These are phyloP conservation scores for Aldabrachelys gigantea DNA, from an alignment of 2,113 vertebrate genomes.

Conservation along the genomic window DNA sequence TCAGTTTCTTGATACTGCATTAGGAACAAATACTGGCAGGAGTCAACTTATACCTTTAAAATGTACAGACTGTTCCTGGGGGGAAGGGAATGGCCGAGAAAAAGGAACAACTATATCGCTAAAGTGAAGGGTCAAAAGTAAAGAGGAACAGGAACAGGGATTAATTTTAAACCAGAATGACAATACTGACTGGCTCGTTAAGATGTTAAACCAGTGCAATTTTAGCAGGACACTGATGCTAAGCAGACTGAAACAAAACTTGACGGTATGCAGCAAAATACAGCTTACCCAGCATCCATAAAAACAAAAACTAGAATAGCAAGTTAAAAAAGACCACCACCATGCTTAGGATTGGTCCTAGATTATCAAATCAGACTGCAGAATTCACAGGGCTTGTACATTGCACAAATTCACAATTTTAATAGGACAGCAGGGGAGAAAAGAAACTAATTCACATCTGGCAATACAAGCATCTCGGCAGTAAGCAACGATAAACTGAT, in stretches of 20 bases:
- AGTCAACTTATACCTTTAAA: background rate
- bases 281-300: slow-evolving; percentile 47
- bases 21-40: slow-evolving; percentile 61
- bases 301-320: slow-evolving; percentile 14
- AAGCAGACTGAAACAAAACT: slow-evolving; percentile 62
- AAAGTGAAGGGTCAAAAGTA: background rate
- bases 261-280: slow-evolving; percentile 35
- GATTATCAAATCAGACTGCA: background rate
- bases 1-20: background rate
- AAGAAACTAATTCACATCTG: slow-evolving; percentile 34
- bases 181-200: slow-evolving; percentile 60
- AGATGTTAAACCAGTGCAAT: slow-evolving; percentile 38
- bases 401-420: slow-evolving; percentile 46
- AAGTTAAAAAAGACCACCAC: slow-evolving; percentile 38
- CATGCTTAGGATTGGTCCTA: slow-evolving; percentile 49
- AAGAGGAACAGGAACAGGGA: slow-evolving; percentile 16
- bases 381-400: slow-evolving; percentile 42
- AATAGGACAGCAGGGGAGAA: slow-evolving; percentile 49
- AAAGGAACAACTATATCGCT: slow-evolving; percentile 1
- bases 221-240: slow-evolving; percentile 63
- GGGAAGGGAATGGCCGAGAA: background rate
- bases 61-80: slow-evolving; percentile 25
- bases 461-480: slow-evolving; percentile 67
- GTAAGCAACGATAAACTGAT: slow-evolving; percentile 51
- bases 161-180: slow-evolving; percentile 72